Base-by-base conservation (phyloP, 2,888 invertebrate species). In the Mylabris sibirica region DNA sequence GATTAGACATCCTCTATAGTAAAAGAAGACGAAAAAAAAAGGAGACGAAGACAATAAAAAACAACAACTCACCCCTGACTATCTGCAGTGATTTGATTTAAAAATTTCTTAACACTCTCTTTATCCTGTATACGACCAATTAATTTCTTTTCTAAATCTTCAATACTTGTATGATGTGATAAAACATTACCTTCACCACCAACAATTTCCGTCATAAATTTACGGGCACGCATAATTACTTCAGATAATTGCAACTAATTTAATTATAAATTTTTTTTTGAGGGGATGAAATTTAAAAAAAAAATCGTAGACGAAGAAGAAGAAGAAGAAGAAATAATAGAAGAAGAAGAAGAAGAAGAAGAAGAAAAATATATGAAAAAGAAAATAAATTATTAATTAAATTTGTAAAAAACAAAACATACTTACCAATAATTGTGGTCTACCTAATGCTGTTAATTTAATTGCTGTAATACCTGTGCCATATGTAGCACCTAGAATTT, bases 401-500 rank as follows among this genome's bases (percentile, higher is more conserved):
- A 61, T 61, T 17, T 41, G 11, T 41, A 11, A 22, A 63, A 44
- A 14, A 22, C 12, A 9, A 12, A 26, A 11, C 12, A 14, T 38
- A 89, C 91, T 90, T 87, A 98, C 98, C 89, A 98, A 87, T 78
- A 99, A 88, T 84, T 98, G 97, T 63, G 99, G 99, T 82, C 99
- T 91, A 78, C 99, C 99, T 49, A 99, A 89, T 9, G 99, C 99
- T 38, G 99, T 99, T 78, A 99, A 86, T 87, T 99, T 99, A 72
- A 99, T 91, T 57, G 99, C 99, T 81, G 97, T 97, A 80, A 99
- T 93, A 53, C 99, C 99, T 26, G 97, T 96, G 72, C 96, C 95
- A 84, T 94, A 92, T 41, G 98, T 97, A 67, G 94, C 92, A 80
- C 92, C 97, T 97, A 87, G 74, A 75, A n/a, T 38, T 34, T 59